A percentile compares a stretch with the other conserved stretches of the same genome.
Evolutionary conservation across 2,797 vertebrate genomes (phyloP).

Genomic region (Carduelis carduelis): DNA sequence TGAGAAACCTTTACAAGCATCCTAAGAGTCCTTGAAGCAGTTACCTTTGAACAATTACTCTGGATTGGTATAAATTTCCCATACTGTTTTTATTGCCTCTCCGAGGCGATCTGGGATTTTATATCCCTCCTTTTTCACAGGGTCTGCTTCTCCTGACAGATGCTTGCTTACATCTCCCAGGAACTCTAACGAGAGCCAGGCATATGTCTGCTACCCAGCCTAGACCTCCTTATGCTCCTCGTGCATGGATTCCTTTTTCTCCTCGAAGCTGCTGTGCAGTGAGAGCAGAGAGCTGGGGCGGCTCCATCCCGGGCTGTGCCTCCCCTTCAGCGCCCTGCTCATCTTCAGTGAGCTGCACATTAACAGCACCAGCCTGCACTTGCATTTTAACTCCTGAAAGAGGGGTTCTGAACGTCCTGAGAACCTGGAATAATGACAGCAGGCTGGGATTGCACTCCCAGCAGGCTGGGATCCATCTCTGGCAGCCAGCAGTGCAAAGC

Average conservation of each 20-base stretch:
- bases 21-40: not conserved
- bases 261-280: not conserved
- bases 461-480: not conserved
- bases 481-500: not conserved
- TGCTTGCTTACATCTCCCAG: slow-evolving; percentile 20
- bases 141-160: slow-evolving; percentile 23
- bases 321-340: not conserved
- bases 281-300: not conserved
- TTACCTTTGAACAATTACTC: slow-evolving; percentile 41
- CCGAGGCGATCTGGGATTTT: slow-evolving; percentile 24
- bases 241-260: not conserved
- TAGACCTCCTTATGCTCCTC: not conserved
- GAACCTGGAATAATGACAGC: not conserved
- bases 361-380: not conserved
- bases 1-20: not conserved
- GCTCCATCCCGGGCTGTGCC: not conserved
- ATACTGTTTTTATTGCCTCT: slow-evolving; percentile 54
- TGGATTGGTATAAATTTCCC: slow-evolving; percentile 29
- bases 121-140: not conserved
- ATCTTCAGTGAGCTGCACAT: not conserved
- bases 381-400: not conserved
- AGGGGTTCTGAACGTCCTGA: not conserved
- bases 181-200: slow-evolving; percentile 32
- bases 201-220: not conserved
- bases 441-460: not conserved